Evolutionary conservation across 2,888 invertebrate genomes (phyloP).

Genomic region (Sisyra terminalis): DNA sequence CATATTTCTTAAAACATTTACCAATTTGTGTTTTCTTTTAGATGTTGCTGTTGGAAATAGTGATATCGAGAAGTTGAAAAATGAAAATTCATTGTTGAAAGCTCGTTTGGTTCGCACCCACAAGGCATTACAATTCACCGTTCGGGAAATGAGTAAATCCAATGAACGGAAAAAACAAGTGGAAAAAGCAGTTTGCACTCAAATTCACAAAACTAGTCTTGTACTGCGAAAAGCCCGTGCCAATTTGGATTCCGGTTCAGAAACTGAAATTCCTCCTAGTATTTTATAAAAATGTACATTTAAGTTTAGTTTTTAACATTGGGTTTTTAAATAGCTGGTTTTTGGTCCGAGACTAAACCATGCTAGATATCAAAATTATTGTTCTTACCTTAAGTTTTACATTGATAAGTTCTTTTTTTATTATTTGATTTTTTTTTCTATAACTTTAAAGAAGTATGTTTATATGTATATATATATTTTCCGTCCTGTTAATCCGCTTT

Average conservation of each 20-base stretch:
- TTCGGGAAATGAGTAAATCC: slow-evolving; percentile 54
- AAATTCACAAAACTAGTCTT: slow-evolving; percentile 63
- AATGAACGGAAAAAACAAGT: slow-evolving; percentile 68
- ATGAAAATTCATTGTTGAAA: slow-evolving; percentile 55
- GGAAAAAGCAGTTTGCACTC: slow-evolving; percentile 67
- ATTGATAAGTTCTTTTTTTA: no score
- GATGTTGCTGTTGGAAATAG: not conserved
- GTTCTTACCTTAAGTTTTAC: no score
- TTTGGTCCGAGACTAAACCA: no score
- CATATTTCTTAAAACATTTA: no score
- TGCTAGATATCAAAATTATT: no score
- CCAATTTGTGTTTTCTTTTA: slow-evolving; percentile 1
- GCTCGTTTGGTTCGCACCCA: slow-evolving; percentile 53
- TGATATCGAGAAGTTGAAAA: slow-evolving; percentile 31
- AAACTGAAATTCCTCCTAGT: slow-evolving; percentile 18
- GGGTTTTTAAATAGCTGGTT: no score
- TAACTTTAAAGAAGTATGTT: no score
- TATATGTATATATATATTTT: no score
- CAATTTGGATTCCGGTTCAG: slow-evolving; percentile 41
- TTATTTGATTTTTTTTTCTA: no score
- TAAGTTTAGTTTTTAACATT: no score
- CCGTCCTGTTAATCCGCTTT: no score
- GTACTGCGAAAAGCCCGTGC: slow-evolving; percentile 59
- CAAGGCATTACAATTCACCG: slow-evolving; percentile 59
- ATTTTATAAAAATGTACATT: no score